Percentiles rank a stretch among this genome's conserved stretches.
These are phyloP conservation scores for Forbesichthys agassizii DNA, from an alignment of 2,113 vertebrate genomes.

Conservation along the genomic window DNA sequence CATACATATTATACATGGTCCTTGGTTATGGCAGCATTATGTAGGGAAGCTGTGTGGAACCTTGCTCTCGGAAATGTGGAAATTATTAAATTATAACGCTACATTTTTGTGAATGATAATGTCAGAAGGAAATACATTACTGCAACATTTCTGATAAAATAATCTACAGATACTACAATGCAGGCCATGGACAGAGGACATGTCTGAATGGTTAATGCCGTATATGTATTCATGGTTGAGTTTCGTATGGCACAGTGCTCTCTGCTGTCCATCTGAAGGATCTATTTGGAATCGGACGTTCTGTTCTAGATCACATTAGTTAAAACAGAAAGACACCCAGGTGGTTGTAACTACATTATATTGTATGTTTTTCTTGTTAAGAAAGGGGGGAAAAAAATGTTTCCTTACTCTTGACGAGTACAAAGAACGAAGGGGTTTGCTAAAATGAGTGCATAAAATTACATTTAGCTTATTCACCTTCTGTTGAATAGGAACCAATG, in stretches of 20 bases:
- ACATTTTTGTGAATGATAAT: conserved; percentile 33
- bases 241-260: conserved; percentile 12
- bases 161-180: not conserved
- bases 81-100: conserved; percentile 40
- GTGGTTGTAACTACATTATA: too few relatives aligned
- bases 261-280: conserved; percentile 6
- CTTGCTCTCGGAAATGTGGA: conserved; percentile 62
- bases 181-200: not conserved
- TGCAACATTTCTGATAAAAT: too few relatives aligned
- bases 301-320: not conserved
- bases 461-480: not conserved
- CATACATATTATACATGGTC: conserved; percentile 23
- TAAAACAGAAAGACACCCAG: too few relatives aligned
- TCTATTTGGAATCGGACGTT: not conserved
- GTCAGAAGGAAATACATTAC: too few relatives aligned
- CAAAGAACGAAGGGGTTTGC: too few relatives aligned
- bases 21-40: conserved; percentile 49
- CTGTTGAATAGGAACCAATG: not conserved
- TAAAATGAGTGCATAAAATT: too few relatives aligned
- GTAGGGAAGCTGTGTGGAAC: conserved; percentile 37
- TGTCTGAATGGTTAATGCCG: conserved; percentile 17
- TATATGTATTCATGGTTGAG: conserved; percentile 1
- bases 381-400: too few relatives aligned
- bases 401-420: too few relatives aligned
- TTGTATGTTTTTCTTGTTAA: too few relatives aligned